Evolutionary conservation across 2,888 invertebrate species (phyloP).

Genomic region (Celastrina argiolus): DNA sequence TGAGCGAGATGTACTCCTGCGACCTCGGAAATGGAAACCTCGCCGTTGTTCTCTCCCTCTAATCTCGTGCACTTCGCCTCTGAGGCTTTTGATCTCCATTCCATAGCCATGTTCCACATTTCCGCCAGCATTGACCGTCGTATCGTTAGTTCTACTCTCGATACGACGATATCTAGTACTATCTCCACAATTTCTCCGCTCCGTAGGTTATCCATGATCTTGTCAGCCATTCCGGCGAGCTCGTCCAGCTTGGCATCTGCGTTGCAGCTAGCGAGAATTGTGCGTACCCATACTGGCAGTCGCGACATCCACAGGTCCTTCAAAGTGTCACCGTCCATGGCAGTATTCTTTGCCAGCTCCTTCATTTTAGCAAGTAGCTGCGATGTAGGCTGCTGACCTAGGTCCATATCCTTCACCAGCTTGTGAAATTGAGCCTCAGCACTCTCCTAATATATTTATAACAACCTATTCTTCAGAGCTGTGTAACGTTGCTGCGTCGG

Average conservation of each 20-base stretch:
- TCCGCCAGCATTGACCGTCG: background rate
- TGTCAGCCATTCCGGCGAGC: background rate
- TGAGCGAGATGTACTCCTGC: background rate
- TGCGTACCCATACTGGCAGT: background rate
- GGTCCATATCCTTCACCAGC: constrained; percentile 17
- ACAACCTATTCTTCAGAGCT: background rate
- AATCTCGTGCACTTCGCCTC: background rate
- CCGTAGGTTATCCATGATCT: constrained; percentile 14
- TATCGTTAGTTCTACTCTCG: background rate
- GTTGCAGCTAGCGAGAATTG: background rate
- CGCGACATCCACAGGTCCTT: constrained; percentile 12
- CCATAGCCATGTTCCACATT: background rate
- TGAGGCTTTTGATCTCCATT: background rate
- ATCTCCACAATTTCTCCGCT: constrained; percentile 14
- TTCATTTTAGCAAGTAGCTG: constrained; percentile 11
- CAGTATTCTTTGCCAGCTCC: constrained; percentile 9
- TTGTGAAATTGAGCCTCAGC: constrained; percentile 20
- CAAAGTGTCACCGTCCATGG: background rate
- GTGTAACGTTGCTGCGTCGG: background rate
- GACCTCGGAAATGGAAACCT: background rate
- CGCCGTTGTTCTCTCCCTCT: background rate
- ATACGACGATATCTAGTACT: background rate
- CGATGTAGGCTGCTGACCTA: background rate
- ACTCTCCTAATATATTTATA: background rate
- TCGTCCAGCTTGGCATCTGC: constrained; percentile 14